Conservation (phyloP, 1,140 invertebrate species). For the Eurosta solidaginis region DNA sequence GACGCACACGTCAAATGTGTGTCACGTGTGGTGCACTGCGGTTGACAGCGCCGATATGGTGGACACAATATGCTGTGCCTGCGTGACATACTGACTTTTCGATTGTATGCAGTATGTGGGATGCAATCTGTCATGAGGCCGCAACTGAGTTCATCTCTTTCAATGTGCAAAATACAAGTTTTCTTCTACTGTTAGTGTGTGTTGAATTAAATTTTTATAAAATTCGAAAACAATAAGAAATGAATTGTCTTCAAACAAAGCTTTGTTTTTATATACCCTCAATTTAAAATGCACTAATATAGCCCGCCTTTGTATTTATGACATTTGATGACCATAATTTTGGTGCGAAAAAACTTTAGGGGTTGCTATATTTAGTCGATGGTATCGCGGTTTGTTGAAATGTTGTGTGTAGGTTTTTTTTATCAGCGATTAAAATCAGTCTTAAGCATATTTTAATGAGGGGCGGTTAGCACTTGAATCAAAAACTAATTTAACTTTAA, state of each 20-base stretch:
- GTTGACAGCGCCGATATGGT: slow-evolving; percentile 12
- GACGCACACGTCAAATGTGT: slow-evolving; percentile 5
- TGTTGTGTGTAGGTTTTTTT: no score
- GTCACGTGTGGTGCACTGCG: slow-evolving; percentile 20
- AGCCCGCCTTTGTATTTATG: background rate
- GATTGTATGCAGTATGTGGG: background rate
- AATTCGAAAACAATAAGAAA: background rate
- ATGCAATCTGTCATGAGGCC: background rate
- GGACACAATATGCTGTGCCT: background rate
- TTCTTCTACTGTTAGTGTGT: no score
- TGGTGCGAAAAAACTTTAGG: background rate
- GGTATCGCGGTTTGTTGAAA: no score
- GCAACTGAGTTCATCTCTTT: background rate
- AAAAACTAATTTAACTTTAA: no score
- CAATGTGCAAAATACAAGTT: background rate
- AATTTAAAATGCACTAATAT: background rate
- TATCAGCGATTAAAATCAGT: no score
- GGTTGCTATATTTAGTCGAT: no score
- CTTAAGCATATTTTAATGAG: no score
- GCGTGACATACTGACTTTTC: background rate
- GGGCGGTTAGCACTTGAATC: no score
- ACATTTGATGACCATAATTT: background rate
- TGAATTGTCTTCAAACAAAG: background rate
- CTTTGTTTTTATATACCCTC: background rate
- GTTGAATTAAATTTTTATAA: slow-evolving; percentile 1